A percentile compares a stretch with the other conserved stretches of the same genome.
Evolutionary conservation across 2,113 vertebrate species (phyloP).

Genomic region (Cygnus atratus): DNA sequence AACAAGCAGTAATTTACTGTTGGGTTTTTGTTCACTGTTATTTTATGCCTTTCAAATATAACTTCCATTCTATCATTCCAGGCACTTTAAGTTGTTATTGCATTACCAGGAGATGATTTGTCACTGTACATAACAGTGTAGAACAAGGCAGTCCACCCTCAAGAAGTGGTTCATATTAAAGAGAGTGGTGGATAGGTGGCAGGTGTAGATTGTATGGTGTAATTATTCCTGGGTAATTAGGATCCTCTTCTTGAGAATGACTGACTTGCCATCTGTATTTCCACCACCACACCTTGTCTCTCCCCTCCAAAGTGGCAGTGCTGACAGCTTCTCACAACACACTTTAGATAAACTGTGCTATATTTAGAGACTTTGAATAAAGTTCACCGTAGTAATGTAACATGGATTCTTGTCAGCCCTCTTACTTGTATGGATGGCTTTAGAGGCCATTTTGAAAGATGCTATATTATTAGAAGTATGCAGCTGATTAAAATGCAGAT

Average conservation of each 20-base stretch:
- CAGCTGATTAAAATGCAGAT: background rate
- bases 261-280: conserved; percentile 33
- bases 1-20: background rate
- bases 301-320: background rate
- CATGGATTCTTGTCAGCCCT: background rate
- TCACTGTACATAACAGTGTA: background rate
- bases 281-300: background rate
- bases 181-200: background rate
- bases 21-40: background rate
- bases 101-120: background rate
- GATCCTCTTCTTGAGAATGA: background rate
- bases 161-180: background rate
- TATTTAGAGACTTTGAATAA: background rate
- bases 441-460: background rate
- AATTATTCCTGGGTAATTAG: conserved; percentile 26
- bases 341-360: background rate
- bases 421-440: background rate
- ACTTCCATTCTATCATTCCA: conserved; percentile 21
- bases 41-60: background rate
- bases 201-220: background rate
- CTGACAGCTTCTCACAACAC: background rate
- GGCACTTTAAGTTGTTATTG: conserved; percentile 4
- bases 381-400: background rate
- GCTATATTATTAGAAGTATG: background rate
- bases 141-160: background rate